Evolutionary conservation across 2,888 invertebrate species (phyloP), one percentile per base, ranked within the genome.

Genomic region (Meiosimyza platycephala): DNA sequence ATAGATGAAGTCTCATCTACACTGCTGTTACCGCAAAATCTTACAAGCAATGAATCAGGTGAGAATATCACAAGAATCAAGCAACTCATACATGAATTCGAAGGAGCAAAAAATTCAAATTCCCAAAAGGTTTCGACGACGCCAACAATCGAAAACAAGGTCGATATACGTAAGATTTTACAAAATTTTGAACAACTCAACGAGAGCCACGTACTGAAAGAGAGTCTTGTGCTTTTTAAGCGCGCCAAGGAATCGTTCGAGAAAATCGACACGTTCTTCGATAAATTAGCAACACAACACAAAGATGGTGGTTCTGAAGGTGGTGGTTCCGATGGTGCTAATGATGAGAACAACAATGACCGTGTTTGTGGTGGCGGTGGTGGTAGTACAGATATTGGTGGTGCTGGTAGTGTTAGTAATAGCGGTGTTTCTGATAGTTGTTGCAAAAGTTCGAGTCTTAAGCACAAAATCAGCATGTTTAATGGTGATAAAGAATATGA

Each of bases 51-150:
- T 15, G 18, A 67, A 15, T n/a, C 28, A 15, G 59, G 66, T 2
- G 75, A 77, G 52, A 71, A 73, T 5, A 63, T 74, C 15, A 76
- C 77, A 5, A 80, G 77, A 48, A 84, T 81, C 12, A 80, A 79
- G 65, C 79, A 79, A 6, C 75, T 83, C 1, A 83, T 83, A 47
- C 72, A 77, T 72, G 79, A 80, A 28, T 83, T 84, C 52, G 83
- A 83, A 73, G 75, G 72, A 1, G 74, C 64, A 6, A 75, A 71
- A 0, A 73, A 77, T 9, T 54, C 65, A 1, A 72, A 55, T n/a
- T 40, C 60, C 28, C 22, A 28, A 22, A 74, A 71, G 52, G 16
- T 48, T 4, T 48, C 67, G 47, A 47, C 47, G 16, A 54, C 15
- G 5, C 12, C 28, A 28, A n/a, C 51, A 33, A 64, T 74, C 15